A percentile compares a stretch with the other conserved stretches of the same genome.
phyloP scores from a whole-genome alignment of 2,797 vertebrate species.

The Melanotaenia nigrans region DNA sequence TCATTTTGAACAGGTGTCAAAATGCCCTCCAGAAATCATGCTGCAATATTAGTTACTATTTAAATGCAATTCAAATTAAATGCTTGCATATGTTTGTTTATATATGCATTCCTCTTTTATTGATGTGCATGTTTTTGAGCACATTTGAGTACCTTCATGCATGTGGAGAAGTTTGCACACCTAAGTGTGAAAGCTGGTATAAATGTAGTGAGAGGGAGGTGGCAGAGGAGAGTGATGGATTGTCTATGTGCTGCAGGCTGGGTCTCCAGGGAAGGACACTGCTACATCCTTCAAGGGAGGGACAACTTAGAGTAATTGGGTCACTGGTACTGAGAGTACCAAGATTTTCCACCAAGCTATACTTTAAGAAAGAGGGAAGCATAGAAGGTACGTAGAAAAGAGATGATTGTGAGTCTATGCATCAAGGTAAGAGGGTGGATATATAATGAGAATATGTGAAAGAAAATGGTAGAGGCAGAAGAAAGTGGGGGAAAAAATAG shows the following conservation, averaged over 20 bases:
- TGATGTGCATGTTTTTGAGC: slow-evolving; percentile 34
- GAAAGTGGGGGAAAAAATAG: slow-evolving; percentile 24
- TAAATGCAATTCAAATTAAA: slow-evolving; percentile 36
- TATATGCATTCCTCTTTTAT: slow-evolving; percentile 40
- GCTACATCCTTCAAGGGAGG: slow-evolving; percentile 68
- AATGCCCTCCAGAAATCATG: slow-evolving; percentile 50
- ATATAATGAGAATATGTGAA: slow-evolving; percentile 56
- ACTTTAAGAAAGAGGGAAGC: slow-evolving; percentile 54
- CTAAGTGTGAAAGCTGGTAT: slow-evolving; percentile 43
- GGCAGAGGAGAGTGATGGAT: slow-evolving; percentile 75
- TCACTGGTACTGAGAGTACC: slow-evolving; percentile 69
- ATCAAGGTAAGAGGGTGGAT: slow-evolving; percentile 18
- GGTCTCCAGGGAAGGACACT: slow-evolving; percentile 69
- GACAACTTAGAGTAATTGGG: slow-evolving; percentile 82
- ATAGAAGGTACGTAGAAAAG: slow-evolving; percentile 44
- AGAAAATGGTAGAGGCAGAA: slow-evolving; percentile 7
- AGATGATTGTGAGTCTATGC: slow-evolving; percentile 29
- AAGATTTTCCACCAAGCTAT: slow-evolving; percentile 60
- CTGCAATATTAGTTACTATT: slow-evolving; percentile 12
- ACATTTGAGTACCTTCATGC: slow-evolving; percentile 31
- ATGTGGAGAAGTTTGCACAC: slow-evolving; percentile 12
- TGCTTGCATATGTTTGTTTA: slow-evolving; percentile 26
- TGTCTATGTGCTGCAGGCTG: slow-evolving; percentile 56
- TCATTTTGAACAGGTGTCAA: slow-evolving; percentile 69
- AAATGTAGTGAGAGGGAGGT: slow-evolving; percentile 63